phyloP scores from a whole-genome alignment of 2,113 vertebrate genomes.

The Theristicus caerulescens region DNA sequence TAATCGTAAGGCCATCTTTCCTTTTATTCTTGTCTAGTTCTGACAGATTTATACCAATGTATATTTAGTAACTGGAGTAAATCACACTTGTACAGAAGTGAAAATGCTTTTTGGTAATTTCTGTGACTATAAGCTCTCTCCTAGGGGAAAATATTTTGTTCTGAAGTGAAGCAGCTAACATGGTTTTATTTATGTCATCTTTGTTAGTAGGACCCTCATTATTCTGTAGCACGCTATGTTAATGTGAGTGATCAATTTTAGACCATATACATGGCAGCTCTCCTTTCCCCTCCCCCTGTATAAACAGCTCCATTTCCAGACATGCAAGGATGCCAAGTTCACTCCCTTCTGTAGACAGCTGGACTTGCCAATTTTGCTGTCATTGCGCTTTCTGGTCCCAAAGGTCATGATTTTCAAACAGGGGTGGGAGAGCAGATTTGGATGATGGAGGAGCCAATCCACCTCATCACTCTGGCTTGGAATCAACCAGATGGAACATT shows the following conservation, averaged over 20 bases:
- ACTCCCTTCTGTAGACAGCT: neutral
- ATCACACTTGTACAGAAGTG: neutral
- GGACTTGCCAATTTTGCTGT: neutral
- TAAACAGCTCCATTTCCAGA: conserved; percentile 20
- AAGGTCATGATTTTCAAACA: neutral
- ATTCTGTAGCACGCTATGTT: neutral
- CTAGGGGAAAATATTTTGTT: neutral
- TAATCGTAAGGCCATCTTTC: neutral
- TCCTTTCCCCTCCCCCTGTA: neutral
- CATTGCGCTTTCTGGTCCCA: neutral
- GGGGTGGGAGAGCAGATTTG: neutral
- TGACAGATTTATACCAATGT: neutral
- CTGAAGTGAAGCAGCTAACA: neutral
- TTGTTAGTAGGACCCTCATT: neutral
- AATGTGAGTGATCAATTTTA: neutral
- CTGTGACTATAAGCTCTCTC: neutral
- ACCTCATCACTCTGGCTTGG: neutral
- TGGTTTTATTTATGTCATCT: neutral
- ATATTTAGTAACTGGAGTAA: neutral
- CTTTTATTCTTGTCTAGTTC: neutral
- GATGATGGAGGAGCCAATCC: neutral
- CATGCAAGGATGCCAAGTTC: neutral
- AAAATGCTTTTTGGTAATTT: neutral
- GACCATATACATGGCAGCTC: neutral
- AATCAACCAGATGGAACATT: neutral